Evolutionary conservation across 2,888 invertebrate species (phyloP).

Genomic region (Drosophila neotestacea): DNA sequence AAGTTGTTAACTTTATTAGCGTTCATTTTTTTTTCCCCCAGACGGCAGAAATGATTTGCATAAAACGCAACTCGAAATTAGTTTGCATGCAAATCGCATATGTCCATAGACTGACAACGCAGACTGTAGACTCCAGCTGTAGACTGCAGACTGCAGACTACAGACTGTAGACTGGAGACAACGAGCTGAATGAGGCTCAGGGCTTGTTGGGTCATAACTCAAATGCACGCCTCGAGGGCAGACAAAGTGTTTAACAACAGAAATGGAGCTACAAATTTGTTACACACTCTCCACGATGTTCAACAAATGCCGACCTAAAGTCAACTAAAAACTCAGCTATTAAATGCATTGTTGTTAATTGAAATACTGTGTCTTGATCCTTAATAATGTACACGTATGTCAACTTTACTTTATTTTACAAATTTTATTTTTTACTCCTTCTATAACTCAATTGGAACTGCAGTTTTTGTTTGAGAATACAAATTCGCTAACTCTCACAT

Average conservation of each 20-base stretch:
- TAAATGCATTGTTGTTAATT: constrained; percentile 24
- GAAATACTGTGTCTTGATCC: constrained; percentile 3
- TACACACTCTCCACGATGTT: constrained; percentile 16
- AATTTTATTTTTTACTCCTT: background rate
- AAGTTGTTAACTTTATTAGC: constrained; percentile 72
- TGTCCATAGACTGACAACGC: constrained; percentile 34
- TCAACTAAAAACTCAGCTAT: too few relatives aligned
- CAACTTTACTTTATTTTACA: constrained; percentile 1
- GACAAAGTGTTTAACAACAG: constrained; percentile 30
- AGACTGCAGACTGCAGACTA: constrained; percentile 15
- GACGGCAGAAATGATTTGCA: constrained; percentile 59
- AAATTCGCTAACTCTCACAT: too few relatives aligned
- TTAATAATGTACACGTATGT: constrained; percentile 3
- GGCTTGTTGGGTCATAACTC: constrained; percentile 58
- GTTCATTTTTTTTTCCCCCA: constrained; percentile 31
- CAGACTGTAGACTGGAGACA: constrained; percentile 12
- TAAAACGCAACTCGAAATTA: constrained; percentile 65
- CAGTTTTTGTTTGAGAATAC: background rate
- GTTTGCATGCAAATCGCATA: constrained; percentile 69
- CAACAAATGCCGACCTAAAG: constrained; percentile 14
- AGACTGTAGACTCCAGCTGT: constrained; percentile 21
- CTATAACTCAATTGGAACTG: constrained; percentile 17
- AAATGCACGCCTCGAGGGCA: constrained; percentile 35
- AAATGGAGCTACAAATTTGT: constrained; percentile 40
- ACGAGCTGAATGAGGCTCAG: constrained; percentile 6